A percentile compares a stretch with the other conserved stretches of the same genome.
phyloP scores from a whole-genome alignment of 2,797 vertebrate genomes.

The Parauchenoglanis punctatus region DNA sequence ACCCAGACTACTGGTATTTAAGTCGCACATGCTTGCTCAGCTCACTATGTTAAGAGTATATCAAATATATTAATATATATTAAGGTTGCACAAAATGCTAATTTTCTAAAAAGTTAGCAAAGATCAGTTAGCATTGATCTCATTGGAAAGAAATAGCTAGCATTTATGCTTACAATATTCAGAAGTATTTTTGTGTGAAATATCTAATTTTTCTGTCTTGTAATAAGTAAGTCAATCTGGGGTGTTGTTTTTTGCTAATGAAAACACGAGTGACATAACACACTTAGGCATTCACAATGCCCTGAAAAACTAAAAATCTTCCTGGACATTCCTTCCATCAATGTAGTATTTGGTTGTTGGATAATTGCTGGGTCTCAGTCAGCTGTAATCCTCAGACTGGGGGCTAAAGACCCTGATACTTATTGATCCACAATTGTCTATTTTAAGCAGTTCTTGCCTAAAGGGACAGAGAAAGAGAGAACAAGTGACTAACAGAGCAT shows the following conservation, averaged over 20 bases:
- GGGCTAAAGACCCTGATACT: constrained; percentile 67
- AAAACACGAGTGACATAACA: neutral
- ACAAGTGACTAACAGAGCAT: constrained; percentile 58
- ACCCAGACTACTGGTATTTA: neutral
- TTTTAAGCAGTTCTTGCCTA: constrained; percentile 68
- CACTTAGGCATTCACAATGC: neutral
- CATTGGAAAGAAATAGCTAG: neutral
- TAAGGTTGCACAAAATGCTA: no score
- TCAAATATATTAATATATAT: no score
- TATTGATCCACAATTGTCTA: constrained; percentile 76
- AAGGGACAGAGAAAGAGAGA: constrained; percentile 41
- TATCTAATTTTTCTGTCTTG: neutral
- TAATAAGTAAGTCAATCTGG: neutral
- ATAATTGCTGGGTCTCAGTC: constrained; percentile 25
- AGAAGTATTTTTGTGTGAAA: neutral
- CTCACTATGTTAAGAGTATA: neutral
- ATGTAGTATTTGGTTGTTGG: neutral
- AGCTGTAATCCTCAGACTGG: constrained; percentile 37
- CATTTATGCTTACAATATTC: neutral
- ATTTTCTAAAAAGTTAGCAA: neutral
- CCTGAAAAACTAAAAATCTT: neutral
- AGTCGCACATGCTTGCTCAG: neutral
- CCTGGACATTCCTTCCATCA: neutral
- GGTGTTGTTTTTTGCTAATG: constrained; percentile 1
- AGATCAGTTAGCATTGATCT: neutral